Base-by-base conservation (phyloP, 1,140 invertebrate species). In the Drosophila saltans region DNA sequence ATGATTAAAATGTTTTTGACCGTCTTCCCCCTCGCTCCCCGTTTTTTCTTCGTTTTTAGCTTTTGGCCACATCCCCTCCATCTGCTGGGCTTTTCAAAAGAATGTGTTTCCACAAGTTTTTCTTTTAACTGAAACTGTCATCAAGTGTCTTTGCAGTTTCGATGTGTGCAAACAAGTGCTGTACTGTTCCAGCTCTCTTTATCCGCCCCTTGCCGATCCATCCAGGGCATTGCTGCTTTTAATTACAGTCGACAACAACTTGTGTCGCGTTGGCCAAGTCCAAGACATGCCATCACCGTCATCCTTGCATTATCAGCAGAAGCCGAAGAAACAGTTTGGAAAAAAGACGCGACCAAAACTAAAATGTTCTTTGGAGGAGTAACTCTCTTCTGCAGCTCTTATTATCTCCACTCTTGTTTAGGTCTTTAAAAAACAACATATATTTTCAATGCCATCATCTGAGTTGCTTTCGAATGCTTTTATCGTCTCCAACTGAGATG, bases 81-180 rank as follows among this genome's bases (percentile, higher is more conserved):
- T 52, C 41, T 40, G 11, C 10, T n/a, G 43, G 28, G 45, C 61
- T 72, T 60, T 61, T 71, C 28, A 41, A 30, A 69, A 58, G 78
- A 80, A 78, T 78, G 72, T 76, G 66, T 69, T 69, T 66, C 64
- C 67, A 65, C 61, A 72, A 88, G 80, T 88, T 88, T 77, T 86
- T 82, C 82, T 79, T 88, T 88, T 88, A 88, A 86, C 83, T 80
- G 77, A 89, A 86, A 83, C 82, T 86, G 83, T 86, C 83, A 88
- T 86, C 83, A 88, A 86, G 80, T 86, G 83, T 86, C 83, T 83
- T 76, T 67, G 84, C 76, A 75, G 88, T 88, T 88, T 88, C 80
- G 82, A 88, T 86, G 83, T 88, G 82, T 88, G 82, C 82, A 86
- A 86, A 86, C 82, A 86, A 86, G 83, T 88, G 73, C 73, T 69